A percentile compares a stretch with the other conserved stretches of the same genome.
Conservation (phyloP, 2,113 vertebrate species). For the Dunckerocampus dactyliophorus region DNA sequence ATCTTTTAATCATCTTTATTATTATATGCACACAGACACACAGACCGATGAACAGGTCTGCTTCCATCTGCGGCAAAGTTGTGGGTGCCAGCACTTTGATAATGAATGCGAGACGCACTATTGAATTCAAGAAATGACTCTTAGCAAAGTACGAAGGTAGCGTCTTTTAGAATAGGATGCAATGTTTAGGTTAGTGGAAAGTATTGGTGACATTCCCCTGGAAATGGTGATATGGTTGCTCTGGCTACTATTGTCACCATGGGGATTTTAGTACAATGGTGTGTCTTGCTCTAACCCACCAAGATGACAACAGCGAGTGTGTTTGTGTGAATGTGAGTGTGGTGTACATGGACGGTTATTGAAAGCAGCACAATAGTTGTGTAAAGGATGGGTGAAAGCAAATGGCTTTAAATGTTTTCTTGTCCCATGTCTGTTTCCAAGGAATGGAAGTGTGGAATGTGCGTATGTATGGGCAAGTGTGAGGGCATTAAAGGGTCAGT, state of each 20-base stretch:
- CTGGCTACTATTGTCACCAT: constrained; percentile 38
- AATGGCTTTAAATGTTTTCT: constrained; percentile 44
- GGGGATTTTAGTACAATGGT: constrained; percentile 36
- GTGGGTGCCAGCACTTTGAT: too few relatives aligned
- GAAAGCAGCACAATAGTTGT: constrained; percentile 44
- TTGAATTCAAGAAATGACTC: too few relatives aligned
- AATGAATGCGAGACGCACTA: too few relatives aligned
- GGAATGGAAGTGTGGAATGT: constrained; percentile 42
- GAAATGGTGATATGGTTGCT: constrained; percentile 39
- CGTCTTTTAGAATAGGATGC: too few relatives aligned
- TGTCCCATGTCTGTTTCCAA: constrained; percentile 44
- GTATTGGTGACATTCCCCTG: not conserved
- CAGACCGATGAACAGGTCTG: too few relatives aligned
- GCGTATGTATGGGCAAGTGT: constrained; percentile 19
- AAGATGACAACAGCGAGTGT: constrained; percentile 30
- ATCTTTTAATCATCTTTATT: too few relatives aligned
- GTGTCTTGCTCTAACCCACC: constrained; percentile 39
- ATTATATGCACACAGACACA: too few relatives aligned
- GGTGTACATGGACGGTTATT: constrained; percentile 51
- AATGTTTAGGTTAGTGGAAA: too few relatives aligned
- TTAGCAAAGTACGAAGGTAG: too few relatives aligned
- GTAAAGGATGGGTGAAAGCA: constrained; percentile 40
- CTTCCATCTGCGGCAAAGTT: too few relatives aligned
- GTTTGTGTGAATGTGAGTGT: constrained; percentile 24
- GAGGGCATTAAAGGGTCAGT: constrained; percentile 40